Percentiles rank a stretch among this genome's conserved stretches.
phyloP scores from a whole-genome alignment of 1,140 invertebrate genomes.

The Cherax quadricarinatus region DNA sequence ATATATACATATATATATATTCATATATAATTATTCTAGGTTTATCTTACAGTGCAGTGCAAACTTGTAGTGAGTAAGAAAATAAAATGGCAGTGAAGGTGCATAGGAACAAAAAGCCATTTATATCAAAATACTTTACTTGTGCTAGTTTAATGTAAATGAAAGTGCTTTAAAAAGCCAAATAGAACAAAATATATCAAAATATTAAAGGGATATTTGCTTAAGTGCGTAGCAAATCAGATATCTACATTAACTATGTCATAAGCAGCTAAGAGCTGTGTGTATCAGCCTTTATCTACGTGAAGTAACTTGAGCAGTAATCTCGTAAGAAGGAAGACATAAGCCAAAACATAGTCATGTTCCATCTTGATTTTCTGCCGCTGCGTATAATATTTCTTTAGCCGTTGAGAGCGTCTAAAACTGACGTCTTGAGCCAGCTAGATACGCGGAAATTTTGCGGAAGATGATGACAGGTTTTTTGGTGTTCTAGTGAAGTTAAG shows the following conservation, averaged over 20 bases:
- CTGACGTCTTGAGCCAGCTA: too few relatives aligned
- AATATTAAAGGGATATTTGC: background rate
- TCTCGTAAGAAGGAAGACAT: too few relatives aligned
- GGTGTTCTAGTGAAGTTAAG: too few relatives aligned
- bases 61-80: background rate
- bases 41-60: slow-evolving; percentile 47
- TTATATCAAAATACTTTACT: background rate
- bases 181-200: background rate
- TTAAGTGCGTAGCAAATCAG: background rate
- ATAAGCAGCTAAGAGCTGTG: background rate
- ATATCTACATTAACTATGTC: background rate
- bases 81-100: background rate
- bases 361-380: too few relatives aligned
- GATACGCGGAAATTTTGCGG: too few relatives aligned
- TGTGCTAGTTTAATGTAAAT: background rate
- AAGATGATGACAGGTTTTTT: too few relatives aligned
- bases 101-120: background rate
- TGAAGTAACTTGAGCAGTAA: too few relatives aligned
- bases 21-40: background rate
- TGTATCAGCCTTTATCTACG: too few relatives aligned
- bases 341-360: too few relatives aligned
- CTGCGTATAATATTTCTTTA: too few relatives aligned
- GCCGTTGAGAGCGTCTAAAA: too few relatives aligned
- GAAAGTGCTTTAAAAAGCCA: background rate
- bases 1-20: background rate